Evolutionary conservation across 2,113 vertebrate genomes (phyloP), one percentile per base, ranked within the genome.

Genomic region (Psittacula cyanocephala): DNA sequence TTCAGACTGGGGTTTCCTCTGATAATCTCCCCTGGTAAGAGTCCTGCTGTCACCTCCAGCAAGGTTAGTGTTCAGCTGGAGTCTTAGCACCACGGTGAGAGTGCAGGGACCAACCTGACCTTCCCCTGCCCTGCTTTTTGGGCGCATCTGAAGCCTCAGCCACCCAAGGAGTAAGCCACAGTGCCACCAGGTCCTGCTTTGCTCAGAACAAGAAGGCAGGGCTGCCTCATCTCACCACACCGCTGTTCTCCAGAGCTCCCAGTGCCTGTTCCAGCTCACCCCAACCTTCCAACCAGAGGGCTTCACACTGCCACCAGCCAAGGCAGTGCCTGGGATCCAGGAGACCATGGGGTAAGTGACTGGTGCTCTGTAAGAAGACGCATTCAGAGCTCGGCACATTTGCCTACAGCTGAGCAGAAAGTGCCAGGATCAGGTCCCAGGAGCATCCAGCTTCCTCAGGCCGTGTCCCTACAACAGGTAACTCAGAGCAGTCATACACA

Each of bases 21-120:
- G 57, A 22, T 88, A 6, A 57, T 52, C 44, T 60, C 35, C 55
- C 31, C 57, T 29, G 37, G 28, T 16, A 24, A 31, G 71, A 57
- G 59, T 47, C 50, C 37, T 18, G 13, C 89, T 53, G 46, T 37
- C 5, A 1, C 67, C 57, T 75, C 50, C 35, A 29, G 44, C 2
- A 13, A 72, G 62, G 57, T 28, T 28, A 3, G 22, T 5, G 44
- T 44, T 47, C 78, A 28, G 20, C 60, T 27, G 55, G 65, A 76
- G 67, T 64, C 49, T 53, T 8, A 12, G 13, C 13, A 41, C 17
- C 35, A 3, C 0, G 72, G 55, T 14, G 69, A 46, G 49, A 50
- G 35, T 0, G 0, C 43, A 50, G 62, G 71, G n/a, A 25, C 46
- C 43, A 47, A 9, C 19, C 8, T 31, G 8, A 12, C 68, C 55